Evolutionary conservation across 2,888 invertebrate species (phyloP).

Genomic region (Palloptera scutellata): DNA sequence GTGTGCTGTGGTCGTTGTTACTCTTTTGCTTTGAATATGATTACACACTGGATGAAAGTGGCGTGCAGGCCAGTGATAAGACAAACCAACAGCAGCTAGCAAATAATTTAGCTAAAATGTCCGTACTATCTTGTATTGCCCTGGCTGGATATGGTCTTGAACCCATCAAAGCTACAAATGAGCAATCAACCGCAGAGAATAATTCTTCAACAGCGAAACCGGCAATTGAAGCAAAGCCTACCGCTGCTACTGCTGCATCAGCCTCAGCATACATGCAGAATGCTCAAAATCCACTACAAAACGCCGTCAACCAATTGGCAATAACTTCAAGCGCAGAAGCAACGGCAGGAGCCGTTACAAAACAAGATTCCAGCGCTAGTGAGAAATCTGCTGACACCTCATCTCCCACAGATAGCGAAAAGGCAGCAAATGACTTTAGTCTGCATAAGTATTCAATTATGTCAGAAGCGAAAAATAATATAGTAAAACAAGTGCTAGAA

Average conservation of each 20-base stretch:
- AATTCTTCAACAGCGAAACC: conserved; percentile 35
- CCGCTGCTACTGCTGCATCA: conserved; percentile 37
- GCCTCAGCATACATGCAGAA: conserved; percentile 61
- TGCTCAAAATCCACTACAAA: conserved; percentile 62
- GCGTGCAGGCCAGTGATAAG: conserved; percentile 84
- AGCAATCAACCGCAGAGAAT: conserved; percentile 30
- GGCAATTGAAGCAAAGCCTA: conserved; percentile 34
- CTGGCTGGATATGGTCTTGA: conserved; percentile 74
- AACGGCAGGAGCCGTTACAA: conserved; percentile 42
- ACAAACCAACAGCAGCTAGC: conserved; percentile 90
- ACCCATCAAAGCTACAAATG: conserved; percentile 42
- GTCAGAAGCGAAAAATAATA: conserved; percentile 66
- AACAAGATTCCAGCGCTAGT: conserved; percentile 54
- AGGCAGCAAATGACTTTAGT: conserved; percentile 33
- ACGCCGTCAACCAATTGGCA: conserved; percentile 55
- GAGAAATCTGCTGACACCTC: conserved; percentile 46
- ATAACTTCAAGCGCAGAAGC: conserved; percentile 46
- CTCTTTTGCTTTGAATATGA: conserved; percentile 93
- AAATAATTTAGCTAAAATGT: conserved; percentile 90
- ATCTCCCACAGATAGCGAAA: conserved; percentile 51
- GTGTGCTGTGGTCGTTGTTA: conserved; percentile 90
- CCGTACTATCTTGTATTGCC: conserved; percentile 83
- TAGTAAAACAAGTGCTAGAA: conserved; percentile 71
- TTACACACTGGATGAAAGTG: conserved; percentile 96
- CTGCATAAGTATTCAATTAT: conserved; percentile 39